A percentile compares a stretch with the other conserved stretches of the same genome.
phyloP scores from a whole-genome alignment of 2,888 invertebrate species.

The Zaprionus bogoriensis region DNA sequence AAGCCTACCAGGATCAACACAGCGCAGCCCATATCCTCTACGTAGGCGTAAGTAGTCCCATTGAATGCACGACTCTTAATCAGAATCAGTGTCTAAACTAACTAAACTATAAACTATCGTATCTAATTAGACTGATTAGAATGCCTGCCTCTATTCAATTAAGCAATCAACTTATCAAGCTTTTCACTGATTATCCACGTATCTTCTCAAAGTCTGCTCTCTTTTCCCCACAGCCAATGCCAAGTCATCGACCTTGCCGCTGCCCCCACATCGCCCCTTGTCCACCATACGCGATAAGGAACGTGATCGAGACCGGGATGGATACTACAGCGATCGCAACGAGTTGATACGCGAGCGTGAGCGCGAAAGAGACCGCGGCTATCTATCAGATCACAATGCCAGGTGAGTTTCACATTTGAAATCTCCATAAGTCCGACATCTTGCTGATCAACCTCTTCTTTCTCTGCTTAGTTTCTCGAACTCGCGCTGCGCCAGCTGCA shows the following conservation, averaged over 20 bases:
- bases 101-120: background rate
- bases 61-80: slow-evolving; percentile 53
- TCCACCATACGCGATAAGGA: slow-evolving; percentile 84
- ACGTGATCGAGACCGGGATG: slow-evolving; percentile 88
- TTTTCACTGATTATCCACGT: too few relatives aligned
- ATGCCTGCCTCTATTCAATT: background rate
- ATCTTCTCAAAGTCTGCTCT: background rate
- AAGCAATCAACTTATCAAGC: background rate
- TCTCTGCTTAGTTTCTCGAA: slow-evolving; percentile 82
- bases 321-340: slow-evolving; percentile 94
- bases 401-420: slow-evolving; percentile 83
- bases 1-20: slow-evolving; percentile 92
- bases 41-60: slow-evolving; percentile 90
- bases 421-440: background rate
- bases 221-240: slow-evolving; percentile 85
- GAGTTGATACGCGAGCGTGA: slow-evolving; percentile 91
- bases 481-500: slow-evolving; percentile 92
- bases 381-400: slow-evolving; percentile 90
- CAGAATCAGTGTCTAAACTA: slow-evolving; percentile 24
- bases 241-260: slow-evolving; percentile 92
- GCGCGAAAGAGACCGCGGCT: slow-evolving; percentile 89
- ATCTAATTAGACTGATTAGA: background rate
- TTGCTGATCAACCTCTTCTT: background rate
- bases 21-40: slow-evolving; percentile 92
- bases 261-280: slow-evolving; percentile 88